A percentile compares a stretch with the other conserved stretches of the same genome.
phyloP scores from a whole-genome alignment of 1,140 invertebrate genomes.

The Heterodera schachtii region DNA sequence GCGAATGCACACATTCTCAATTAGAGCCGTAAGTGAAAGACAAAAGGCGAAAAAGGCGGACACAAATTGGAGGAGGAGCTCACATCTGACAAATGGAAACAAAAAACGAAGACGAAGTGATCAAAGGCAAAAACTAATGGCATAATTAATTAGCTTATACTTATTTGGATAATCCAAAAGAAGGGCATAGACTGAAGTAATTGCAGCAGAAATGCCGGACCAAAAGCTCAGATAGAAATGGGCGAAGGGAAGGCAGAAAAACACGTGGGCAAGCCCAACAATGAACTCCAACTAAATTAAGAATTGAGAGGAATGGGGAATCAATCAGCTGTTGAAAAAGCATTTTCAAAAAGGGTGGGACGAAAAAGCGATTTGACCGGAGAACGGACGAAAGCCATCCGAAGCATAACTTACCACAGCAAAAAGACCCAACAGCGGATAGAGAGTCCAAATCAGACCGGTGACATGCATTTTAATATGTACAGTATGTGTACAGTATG shows the following conservation, averaged over 20 bases:
- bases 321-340: no score
- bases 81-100: constrained; percentile 36
- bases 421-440: constrained; percentile 46
- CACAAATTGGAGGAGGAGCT: constrained; percentile 47
- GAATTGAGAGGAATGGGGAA: background rate
- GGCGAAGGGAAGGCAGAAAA: constrained; percentile 53
- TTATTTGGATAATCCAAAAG: constrained; percentile 49
- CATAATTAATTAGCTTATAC: background rate
- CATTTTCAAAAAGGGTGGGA: no score
- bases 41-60: constrained; percentile 44
- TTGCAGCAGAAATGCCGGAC: constrained; percentile 50
- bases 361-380: no score
- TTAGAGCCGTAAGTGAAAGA: constrained; percentile 40
- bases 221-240: constrained; percentile 43
- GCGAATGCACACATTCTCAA: constrained; percentile 48
- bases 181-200: constrained; percentile 51
- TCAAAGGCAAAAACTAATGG: background rate
- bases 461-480: constrained; percentile 41
- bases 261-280: constrained; percentile 45
- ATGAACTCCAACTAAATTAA: constrained; percentile 46
- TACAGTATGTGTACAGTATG: no score
- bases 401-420: constrained; percentile 37
- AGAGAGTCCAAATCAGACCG: constrained; percentile 48
- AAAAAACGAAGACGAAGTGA: constrained; percentile 3
- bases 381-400: background rate